Evolutionary conservation across 2,888 invertebrate genomes (phyloP), one percentile per base, ranked within the genome.

Genomic region (Autographa gamma): DNA sequence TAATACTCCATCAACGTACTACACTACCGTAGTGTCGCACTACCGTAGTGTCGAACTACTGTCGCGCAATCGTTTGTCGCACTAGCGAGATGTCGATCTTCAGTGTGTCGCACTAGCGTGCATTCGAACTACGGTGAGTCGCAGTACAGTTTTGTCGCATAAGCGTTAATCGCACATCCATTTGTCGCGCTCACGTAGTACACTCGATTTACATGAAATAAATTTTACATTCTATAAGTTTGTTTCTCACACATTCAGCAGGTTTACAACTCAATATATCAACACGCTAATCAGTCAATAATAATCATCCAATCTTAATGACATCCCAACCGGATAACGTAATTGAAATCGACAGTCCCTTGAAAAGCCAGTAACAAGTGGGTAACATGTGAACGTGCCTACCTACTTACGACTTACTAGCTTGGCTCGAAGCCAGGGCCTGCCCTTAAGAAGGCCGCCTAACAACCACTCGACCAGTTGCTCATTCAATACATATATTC

Each of bases 301-400:
- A 48, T 48, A 48, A n/a, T 16, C 5, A n/a, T n/a, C n/a, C n/a
- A n/a, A 48, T n/a, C n/a, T n/a, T 48, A 48, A 48, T 48, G n/a
- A n/a, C 14, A n/a, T n/a, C 48, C 48, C 7, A 48, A 48, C 48
- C 48, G 48, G 48, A 48, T 48, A 48, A 48, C 14, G 48, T 48
- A n/a, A 48, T 48, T 48, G 48, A 48, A 48, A 48, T n/a, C 48
- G 48, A 48, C n/a, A 48, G 48, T 48, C 48, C 48, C 48, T 48
- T 48, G 48, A 48, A 48, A n/a, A 48, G 16, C 43, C 4, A 48
- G 48, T 48, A 48, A 48, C 48, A 48, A 48, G 48, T 48, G 48
- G 48, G 48, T n/a, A 48, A 48, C 48, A 48, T 48, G 48, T 48
- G n/a, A n/a, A n/a, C 48, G 16, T 48, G 48, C 48, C 48, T 48